Evolutionary conservation across 2,113 vertebrate species (phyloP).

Genomic region (Nesogale talazaci): DNA sequence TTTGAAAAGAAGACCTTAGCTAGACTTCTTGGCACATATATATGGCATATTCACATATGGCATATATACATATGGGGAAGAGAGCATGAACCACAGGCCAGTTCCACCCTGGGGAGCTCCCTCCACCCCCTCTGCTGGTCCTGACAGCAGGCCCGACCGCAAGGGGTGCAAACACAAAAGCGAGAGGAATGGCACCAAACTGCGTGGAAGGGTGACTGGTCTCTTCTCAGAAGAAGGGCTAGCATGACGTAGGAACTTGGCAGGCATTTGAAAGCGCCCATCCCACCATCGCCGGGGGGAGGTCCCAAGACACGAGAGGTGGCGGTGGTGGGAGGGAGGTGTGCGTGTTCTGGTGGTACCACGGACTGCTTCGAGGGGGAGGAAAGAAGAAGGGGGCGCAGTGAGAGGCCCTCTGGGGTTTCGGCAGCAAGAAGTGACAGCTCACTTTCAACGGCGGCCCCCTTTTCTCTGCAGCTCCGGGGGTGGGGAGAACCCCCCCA

Average conservation of each 20-base stretch:
- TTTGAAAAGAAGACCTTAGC: conserved; percentile 76
- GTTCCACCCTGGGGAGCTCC: conserved; percentile 71
- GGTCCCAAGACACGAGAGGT: not conserved
- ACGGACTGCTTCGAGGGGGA: not conserved
- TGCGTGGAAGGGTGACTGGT: not conserved
- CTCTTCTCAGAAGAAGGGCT: conserved; percentile 29
- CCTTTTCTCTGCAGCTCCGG: not conserved
- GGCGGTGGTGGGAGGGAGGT: not conserved
- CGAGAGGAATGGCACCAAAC: conserved; percentile 27
- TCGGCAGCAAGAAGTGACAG: conserved; percentile 36
- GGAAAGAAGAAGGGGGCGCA: conserved; percentile 6
- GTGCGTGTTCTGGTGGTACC: not conserved
- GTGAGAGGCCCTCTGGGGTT: not conserved
- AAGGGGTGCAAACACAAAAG: conserved; percentile 24
- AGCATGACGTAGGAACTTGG: conserved; percentile 59
- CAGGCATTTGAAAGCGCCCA: not conserved
- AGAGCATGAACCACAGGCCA: conserved; percentile 78
- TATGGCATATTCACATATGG: conserved; percentile 78
- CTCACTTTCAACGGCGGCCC: not conserved
- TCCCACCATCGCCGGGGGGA: not conserved
- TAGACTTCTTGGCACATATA: conserved; percentile 68
- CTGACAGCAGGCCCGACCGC: not conserved
- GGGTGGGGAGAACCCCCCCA: conserved; percentile 25
- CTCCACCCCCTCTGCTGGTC: not conserved
- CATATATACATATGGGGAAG: conserved; percentile 84